A percentile compares a stretch with the other conserved stretches of the same genome.
phyloP scores from a whole-genome alignment of 2,797 vertebrate species.

The Darevskia nairensis region DNA sequence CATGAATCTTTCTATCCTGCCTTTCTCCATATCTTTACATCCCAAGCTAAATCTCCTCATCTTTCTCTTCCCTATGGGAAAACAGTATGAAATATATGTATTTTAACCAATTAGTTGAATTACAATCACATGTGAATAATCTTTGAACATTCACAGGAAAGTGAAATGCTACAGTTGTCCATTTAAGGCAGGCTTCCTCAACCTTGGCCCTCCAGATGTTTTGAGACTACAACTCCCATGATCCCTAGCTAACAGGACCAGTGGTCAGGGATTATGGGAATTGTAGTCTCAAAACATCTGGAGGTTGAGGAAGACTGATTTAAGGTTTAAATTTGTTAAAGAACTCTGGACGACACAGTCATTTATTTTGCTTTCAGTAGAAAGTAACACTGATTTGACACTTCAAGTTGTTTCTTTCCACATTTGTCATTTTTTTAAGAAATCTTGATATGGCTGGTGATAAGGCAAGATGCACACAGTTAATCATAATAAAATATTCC shows the following conservation, averaged over 20 bases:
- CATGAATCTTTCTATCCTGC: background rate
- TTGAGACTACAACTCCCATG: no score
- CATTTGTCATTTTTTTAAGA: background rate
- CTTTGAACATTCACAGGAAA: background rate
- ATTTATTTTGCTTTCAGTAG: background rate
- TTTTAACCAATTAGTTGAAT: background rate
- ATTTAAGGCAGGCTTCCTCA: background rate
- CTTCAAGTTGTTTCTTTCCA: background rate
- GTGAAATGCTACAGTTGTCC: background rate
- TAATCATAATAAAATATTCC: background rate
- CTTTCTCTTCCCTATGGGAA: background rate
- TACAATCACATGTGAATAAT: background rate
- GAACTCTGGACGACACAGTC: background rate
- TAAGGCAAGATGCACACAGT: background rate
- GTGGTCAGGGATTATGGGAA: no score
- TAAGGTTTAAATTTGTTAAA: background rate
- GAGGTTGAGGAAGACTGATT: no score
- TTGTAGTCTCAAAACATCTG: no score
- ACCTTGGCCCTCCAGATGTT: no score
- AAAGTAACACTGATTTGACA: no score
- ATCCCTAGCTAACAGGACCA: no score
- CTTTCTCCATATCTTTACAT: background rate
- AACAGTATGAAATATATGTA: background rate
- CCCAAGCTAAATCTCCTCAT: background rate
- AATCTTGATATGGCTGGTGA: background rate